These are phyloP conservation scores for Buceros bicornis DNA, from an alignment of 2,797 vertebrate genomes.

Conservation along the genomic window DNA sequence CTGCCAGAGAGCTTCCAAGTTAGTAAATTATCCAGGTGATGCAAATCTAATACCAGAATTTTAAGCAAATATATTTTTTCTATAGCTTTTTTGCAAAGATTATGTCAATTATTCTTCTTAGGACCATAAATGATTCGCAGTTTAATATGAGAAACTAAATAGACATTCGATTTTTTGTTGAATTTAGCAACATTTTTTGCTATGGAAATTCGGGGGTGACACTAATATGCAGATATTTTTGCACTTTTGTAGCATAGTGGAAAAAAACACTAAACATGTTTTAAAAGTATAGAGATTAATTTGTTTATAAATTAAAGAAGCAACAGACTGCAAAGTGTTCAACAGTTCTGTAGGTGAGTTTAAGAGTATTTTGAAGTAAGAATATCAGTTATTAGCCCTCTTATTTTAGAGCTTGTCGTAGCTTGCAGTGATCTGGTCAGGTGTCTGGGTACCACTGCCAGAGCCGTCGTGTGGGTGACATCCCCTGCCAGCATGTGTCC, in stretches of 20 bases:
- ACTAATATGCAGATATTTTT: neutral
- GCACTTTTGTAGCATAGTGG: neutral
- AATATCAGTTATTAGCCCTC: rapidly evolving
- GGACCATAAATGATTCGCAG: neutral
- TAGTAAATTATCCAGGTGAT: neutral
- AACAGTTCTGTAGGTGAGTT: neutral
- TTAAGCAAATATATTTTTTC: neutral
- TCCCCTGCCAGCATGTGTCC: rapidly evolving
- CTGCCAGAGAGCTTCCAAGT: neutral
- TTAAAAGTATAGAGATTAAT: neutral
- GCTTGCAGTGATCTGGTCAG: rapidly evolving
- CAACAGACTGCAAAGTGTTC: neutral
- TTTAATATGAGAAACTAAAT: neutral
- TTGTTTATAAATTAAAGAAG: neutral
- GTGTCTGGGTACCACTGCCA: neutral
- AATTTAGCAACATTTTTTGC: neutral
- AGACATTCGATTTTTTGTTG: neutral
- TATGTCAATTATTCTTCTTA: neutral
- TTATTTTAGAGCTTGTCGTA: rapidly evolving
- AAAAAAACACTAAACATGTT: neutral
- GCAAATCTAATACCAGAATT: neutral
- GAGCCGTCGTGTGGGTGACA: neutral
- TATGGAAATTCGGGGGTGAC: neutral
- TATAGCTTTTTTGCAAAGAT: neutral
- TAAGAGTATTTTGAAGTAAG: neutral